A percentile compares a stretch with the other conserved stretches of the same genome.
Conservation (phyloP, 2,113 vertebrate species). For the Athene noctua region DNA sequence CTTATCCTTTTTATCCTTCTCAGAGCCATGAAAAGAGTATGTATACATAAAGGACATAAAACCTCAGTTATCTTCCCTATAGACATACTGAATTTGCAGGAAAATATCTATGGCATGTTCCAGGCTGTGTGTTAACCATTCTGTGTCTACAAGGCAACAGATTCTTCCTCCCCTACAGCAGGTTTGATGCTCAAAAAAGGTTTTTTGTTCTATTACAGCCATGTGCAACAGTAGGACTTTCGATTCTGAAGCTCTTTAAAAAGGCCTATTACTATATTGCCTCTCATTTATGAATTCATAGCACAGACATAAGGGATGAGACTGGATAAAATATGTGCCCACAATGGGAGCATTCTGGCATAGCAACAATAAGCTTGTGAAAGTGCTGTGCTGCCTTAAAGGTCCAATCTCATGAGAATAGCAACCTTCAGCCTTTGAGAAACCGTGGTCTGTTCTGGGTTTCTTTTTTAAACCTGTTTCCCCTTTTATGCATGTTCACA, state of each 20-base stretch:
- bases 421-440: neutral
- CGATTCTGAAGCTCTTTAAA: neutral
- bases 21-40: neutral
- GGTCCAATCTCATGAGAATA: neutral
- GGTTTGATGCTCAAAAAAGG: neutral
- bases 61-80: neutral
- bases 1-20: neutral
- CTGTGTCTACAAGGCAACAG: neutral
- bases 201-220: neutral
- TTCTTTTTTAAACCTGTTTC: neutral
- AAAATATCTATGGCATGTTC: neutral
- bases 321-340: neutral
- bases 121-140: neutral
- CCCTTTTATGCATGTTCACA: neutral
- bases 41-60: neutral
- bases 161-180: neutral
- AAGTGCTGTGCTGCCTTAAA: neutral
- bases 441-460: neutral
- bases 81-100: neutral
- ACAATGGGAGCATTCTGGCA: neutral
- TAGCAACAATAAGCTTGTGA: neutral
- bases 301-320: neutral
- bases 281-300: conserved; percentile 14
- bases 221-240: neutral
- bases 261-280: neutral